These are phyloP conservation scores for Benthosema pterotum DNA, from an alignment of 2,797 vertebrate genomes.

Conservation along the genomic window DNA sequence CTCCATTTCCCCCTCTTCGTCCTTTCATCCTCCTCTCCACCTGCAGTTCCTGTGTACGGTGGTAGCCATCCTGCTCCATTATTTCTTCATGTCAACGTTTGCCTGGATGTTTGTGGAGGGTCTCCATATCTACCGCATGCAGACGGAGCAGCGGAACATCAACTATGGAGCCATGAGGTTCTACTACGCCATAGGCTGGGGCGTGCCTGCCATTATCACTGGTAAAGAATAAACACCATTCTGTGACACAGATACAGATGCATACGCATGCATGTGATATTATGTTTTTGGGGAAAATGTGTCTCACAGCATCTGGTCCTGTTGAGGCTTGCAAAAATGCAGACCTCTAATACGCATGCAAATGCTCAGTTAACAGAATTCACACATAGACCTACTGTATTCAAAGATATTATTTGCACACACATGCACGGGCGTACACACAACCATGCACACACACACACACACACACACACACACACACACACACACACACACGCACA, in stretches of 20 bases:
- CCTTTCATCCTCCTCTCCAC: slow-evolving; percentile 1
- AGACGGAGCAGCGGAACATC: slow-evolving; percentile 94
- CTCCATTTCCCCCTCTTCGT: slow-evolving; percentile 1
- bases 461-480: slow-evolving; percentile 3
- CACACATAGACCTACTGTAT: too few relatives aligned
- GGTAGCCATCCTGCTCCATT: slow-evolving; percentile 96
- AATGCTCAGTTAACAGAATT: too few relatives aligned
- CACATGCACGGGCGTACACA: too few relatives aligned
- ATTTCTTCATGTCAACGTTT: slow-evolving; percentile 97
- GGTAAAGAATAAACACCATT: slow-evolving; percentile 69
- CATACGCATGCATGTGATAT: too few relatives aligned
- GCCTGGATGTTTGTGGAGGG: slow-evolving; percentile 98
- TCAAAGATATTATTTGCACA: too few relatives aligned
- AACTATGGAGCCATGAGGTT: slow-evolving; percentile 98
- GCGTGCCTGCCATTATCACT: slow-evolving; percentile 94
- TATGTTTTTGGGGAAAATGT: too few relatives aligned
- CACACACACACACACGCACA: background rate
- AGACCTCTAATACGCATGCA: too few relatives aligned
- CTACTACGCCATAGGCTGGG: slow-evolving; percentile 98
- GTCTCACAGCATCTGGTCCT: too few relatives aligned
- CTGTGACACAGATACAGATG: too few relatives aligned
- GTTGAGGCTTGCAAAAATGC: too few relatives aligned
- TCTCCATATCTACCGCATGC: slow-evolving; percentile 98
- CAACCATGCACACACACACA: background rate
- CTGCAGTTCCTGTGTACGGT: slow-evolving; percentile 93